Conservation (phyloP, 2,888 invertebrate species). For the Silvanus unidentatus region DNA sequence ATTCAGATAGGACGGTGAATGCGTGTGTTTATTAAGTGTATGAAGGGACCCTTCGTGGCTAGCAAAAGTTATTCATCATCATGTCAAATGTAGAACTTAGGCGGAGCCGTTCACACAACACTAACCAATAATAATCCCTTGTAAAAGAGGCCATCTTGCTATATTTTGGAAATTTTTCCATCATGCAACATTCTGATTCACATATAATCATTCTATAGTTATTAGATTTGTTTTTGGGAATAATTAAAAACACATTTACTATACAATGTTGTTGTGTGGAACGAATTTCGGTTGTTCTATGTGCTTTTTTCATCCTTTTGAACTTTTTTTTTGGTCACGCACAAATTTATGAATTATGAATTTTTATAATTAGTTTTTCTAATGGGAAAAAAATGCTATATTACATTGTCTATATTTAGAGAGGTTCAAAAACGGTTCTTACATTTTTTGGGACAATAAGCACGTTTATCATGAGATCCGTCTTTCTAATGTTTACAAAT, state of each 20-base stretch:
- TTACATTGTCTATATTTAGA: neutral
- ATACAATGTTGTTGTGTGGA: neutral
- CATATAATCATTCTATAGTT: slow-evolving; percentile 3
- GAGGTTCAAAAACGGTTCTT: neutral
- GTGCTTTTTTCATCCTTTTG: slow-evolving; percentile 1
- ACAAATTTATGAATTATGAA: neutral
- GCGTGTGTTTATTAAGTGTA: neutral
- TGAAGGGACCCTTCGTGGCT: slow-evolving; percentile 38
- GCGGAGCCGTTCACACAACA: slow-evolving; percentile 54
- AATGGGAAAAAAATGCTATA: neutral
- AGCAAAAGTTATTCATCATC: slow-evolving; percentile 54
- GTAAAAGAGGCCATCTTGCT: slow-evolving; percentile 54
- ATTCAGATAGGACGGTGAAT: slow-evolving; percentile 17
- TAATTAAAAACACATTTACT: slow-evolving; percentile 12
- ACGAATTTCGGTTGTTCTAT: slow-evolving; percentile 3
- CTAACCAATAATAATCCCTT: slow-evolving; percentile 57
- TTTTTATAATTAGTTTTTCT: neutral
- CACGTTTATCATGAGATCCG: too few species aligned
- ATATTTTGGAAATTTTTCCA: slow-evolving; percentile 22
- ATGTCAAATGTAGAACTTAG: slow-evolving; percentile 54
- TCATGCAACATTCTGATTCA: neutral
- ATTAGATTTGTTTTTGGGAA: neutral
- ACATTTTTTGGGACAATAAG: too few species aligned
- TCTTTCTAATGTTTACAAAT: too few species aligned
- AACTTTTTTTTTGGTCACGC: slow-evolving; percentile 1